Base-by-base conservation (phyloP, 2,888 invertebrate genomes). In the Conomelus anceps region DNA sequence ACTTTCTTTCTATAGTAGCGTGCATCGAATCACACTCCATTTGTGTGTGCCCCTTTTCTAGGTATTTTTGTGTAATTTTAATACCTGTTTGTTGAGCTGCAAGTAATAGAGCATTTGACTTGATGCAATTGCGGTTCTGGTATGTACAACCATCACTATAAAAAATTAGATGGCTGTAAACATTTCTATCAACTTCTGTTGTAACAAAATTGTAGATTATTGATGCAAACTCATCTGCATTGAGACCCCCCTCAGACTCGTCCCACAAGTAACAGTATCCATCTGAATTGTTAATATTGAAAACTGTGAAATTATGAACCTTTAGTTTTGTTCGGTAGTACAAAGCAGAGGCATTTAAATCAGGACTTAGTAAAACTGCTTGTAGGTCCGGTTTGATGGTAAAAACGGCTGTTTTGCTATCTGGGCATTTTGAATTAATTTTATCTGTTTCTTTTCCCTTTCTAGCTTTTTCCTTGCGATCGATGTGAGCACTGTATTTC, bases 251-350 rank as follows among this genome's bases (percentile, higher is more conserved):
- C 88, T 91, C 91, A 41, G 23, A 23, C 88, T 91, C 90, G 85
- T 90, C 90, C 90, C 91, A 91, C 23, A 90, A 23, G 89, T 90
- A 91, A 87, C 90, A 91, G 86, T 85, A 87, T 22, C 90, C 90
- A 88, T 90, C 88, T 89, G 87, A 88, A 23, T 29, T 91, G 29
- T 90, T 88, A 20, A 89, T 17, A 34, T 89, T 34, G 63, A 29
- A 34, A n/a, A 89, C 29, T 34, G 86, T 86, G 63, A 86, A 89
- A 34, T 89, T 88, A 23, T 88, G 85, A n/a, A 88, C 84, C 85
- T 88, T 88, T 17, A 88, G 23, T 22, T 88, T 88, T 3, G 88
- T 88, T 3, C 88, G 4, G 24, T 88, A 85, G 24, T 88, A 85
- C 13, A 88, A 26, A 17, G 88, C 84, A 23, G 88, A 88, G 1